A percentile compares a stretch with the other conserved stretches of the same genome.
Evolutionary conservation across 2,113 vertebrate genomes (phyloP).

Genomic region (Oreochromis tanganicae): DNA sequence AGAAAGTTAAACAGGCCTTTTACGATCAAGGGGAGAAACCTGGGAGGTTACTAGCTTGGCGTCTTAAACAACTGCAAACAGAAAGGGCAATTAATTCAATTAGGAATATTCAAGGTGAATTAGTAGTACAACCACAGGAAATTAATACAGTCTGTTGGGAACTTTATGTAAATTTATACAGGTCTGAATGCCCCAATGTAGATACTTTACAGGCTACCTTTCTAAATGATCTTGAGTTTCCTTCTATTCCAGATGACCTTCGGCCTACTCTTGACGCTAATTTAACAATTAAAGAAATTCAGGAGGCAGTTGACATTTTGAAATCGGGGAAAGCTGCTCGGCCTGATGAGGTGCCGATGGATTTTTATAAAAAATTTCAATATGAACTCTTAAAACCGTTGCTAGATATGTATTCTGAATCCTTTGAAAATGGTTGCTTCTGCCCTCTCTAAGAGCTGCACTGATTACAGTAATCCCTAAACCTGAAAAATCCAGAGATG

Average conservation of each 20-base stretch:
- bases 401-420: not conserved
- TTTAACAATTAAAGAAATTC: not conserved
- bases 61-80: not conserved
- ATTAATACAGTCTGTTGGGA: not conserved
- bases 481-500: not conserved
- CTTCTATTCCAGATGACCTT: not conserved
- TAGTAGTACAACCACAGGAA: not conserved
- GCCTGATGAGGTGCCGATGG: not conserved
- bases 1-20: too few species aligned
- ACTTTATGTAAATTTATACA: not conserved
- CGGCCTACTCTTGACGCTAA: fast-evolving
- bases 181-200: not conserved
- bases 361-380: not conserved
- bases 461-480: too few species aligned
- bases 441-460: too few species aligned
- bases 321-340: not conserved
- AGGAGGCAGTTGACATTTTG: not conserved
- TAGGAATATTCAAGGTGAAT: not conserved
- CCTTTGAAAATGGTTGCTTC: not conserved
- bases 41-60: not conserved
- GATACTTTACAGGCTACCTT: not conserved
- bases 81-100: not conserved
- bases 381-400: not conserved
- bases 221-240: not conserved
- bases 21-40: not conserved